Conservation (phyloP, 2,888 invertebrate genomes). For the Mesochorus sp. region DNA sequence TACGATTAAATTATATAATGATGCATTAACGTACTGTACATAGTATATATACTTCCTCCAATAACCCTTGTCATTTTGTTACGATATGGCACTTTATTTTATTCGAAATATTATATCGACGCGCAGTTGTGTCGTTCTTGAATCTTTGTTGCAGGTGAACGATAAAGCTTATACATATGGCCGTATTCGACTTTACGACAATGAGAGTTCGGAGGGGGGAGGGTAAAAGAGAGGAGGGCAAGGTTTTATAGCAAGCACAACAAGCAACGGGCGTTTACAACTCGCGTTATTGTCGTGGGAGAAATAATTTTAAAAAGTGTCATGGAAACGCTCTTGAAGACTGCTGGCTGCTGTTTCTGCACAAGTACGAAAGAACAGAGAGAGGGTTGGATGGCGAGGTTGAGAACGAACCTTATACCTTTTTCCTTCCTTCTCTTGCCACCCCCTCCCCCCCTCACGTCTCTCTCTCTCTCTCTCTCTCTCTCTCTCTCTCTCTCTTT, state of each 20-base stretch:
- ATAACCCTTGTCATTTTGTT: too few species aligned
- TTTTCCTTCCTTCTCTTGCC: conserved; percentile 18
- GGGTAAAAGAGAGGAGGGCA: neutral
- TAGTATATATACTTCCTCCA: too few species aligned
- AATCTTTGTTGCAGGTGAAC: neutral
- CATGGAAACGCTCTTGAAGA: conserved; percentile 61
- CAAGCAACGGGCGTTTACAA: conserved; percentile 59
- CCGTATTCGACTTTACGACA: conserved; percentile 12
- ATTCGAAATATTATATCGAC: too few species aligned
- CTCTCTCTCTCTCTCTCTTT: conserved; percentile 7
- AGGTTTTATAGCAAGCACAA: conserved; percentile 53
- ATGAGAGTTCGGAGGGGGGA: neutral
- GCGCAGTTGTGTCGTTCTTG: neutral
- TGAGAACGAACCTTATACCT: conserved; percentile 15
- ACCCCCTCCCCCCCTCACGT: conserved; percentile 15
- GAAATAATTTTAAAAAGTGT: conserved; percentile 61
- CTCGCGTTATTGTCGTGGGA: conserved; percentile 61
- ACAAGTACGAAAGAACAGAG: conserved; percentile 11
- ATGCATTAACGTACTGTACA: too few species aligned
- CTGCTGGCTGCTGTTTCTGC: conserved; percentile 44
- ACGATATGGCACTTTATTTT: too few species aligned
- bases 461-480: conserved; percentile 31
- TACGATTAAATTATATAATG: too few species aligned
- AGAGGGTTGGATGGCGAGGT: conserved; percentile 13
- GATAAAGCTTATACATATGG: conserved; percentile 10